Conservation (phyloP, 2,797 vertebrate species). For the Sebastes steindachneri region DNA sequence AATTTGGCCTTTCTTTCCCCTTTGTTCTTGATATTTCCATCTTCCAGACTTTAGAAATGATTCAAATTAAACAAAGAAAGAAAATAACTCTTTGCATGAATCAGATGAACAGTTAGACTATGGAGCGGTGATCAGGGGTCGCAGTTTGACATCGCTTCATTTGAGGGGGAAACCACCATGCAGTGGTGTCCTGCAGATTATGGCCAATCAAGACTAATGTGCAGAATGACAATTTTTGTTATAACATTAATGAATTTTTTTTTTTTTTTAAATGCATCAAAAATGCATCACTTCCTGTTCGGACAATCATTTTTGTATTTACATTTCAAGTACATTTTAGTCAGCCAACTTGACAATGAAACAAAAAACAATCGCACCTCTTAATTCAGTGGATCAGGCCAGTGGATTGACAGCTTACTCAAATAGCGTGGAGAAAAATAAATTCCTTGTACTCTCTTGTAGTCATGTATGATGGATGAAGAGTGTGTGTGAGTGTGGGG, state of each 20-base stretch:
- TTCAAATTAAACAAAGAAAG: background rate
- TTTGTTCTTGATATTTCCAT: background rate
- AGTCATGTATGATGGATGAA: conserved; percentile 50
- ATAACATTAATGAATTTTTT: background rate
- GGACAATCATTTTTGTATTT: background rate
- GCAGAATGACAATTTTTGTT: background rate
- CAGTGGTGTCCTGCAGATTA: background rate
- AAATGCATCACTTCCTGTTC: background rate
- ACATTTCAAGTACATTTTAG: conserved; percentile 3
- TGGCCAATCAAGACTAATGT: background rate
- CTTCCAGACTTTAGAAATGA: background rate
- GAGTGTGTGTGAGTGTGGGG: conserved; percentile 22
- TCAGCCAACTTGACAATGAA: background rate
- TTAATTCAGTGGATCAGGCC: background rate
- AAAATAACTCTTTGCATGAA: background rate
- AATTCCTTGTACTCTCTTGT: conserved; percentile 27
- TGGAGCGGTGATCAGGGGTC: background rate
- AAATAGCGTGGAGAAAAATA: conserved; percentile 4
- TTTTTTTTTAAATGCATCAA: background rate
- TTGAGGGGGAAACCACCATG: background rate
- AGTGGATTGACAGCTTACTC: conserved; percentile 21
- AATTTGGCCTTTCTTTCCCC: background rate
- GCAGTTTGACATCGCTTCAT: background rate
- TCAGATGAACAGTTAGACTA: background rate
- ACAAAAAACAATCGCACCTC: background rate